A percentile compares a stretch with the other conserved stretches of the same genome.
Evolutionary conservation across 2,113 vertebrate genomes (phyloP).

Genomic region (Terrapene triunguis): DNA sequence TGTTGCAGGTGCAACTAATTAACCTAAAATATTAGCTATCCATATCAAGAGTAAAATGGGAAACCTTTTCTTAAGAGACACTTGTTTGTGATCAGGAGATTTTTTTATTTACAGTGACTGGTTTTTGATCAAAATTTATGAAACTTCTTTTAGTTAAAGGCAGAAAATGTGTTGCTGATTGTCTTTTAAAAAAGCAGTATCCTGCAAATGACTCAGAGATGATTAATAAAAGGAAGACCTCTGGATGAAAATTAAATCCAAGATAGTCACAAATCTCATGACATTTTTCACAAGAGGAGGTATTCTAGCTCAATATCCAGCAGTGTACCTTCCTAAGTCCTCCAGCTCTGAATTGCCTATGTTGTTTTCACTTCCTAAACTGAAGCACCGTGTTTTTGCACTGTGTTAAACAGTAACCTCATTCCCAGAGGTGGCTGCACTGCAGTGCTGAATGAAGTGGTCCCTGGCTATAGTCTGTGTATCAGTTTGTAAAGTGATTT

Average conservation of each 20-base stretch:
- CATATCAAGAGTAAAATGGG: background rate
- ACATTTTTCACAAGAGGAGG: background rate
- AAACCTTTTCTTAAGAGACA: background rate
- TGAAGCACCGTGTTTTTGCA: conserved; percentile 42
- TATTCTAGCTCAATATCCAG: conserved; percentile 32
- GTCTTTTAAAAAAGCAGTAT: conserved; percentile 30
- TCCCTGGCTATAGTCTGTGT: conserved; percentile 7
- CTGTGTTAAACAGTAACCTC: conserved; percentile 58
- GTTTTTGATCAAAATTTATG: background rate
- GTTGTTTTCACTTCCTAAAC: conserved; percentile 65
- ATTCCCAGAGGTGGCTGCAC: conserved; percentile 56
- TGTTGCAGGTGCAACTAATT: background rate
- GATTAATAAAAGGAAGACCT: conserved; percentile 50
- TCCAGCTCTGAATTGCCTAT: background rate
- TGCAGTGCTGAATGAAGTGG: conserved; percentile 65
- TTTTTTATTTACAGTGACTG: background rate
- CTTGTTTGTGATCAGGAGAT: background rate
- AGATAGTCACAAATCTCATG: background rate
- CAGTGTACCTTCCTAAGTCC: conserved; percentile 22
- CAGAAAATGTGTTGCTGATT: background rate
- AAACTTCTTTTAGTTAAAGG: background rate
- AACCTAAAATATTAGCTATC: background rate
- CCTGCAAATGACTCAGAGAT: background rate
- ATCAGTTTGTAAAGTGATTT: conserved; percentile 66
- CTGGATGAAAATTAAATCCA: conserved; percentile 43